Conservation (phyloP, 1,140 invertebrate species). For the Lordiphosa mommai region DNA sequence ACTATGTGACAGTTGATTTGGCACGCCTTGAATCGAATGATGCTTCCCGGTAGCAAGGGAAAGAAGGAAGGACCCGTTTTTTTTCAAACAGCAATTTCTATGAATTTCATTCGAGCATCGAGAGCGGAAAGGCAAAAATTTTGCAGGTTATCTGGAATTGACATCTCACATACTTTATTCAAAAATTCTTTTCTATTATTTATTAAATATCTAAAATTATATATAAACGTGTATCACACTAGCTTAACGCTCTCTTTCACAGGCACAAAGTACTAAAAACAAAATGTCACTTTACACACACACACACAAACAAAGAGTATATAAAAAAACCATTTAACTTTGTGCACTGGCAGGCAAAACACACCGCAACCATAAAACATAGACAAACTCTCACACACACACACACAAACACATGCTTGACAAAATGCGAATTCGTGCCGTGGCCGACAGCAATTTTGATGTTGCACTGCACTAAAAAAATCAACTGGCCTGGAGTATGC, state of each 20-base stretch:
- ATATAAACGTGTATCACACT: too few species aligned
- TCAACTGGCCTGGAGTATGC: not conserved
- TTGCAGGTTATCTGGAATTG: too few species aligned
- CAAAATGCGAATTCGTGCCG: slow-evolving; percentile 23
- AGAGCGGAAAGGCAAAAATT: too few species aligned
- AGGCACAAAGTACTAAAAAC: slow-evolving; percentile 11
- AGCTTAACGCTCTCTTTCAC: not conserved
- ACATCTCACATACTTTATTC: too few species aligned
- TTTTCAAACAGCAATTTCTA: too few species aligned
- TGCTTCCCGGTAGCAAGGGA: not conserved
- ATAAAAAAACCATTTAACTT: slow-evolving; percentile 49
- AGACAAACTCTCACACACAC: slow-evolving; percentile 6
- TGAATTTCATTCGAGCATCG: too few species aligned
- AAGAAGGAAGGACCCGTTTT: not conserved
- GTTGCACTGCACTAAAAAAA: not conserved
- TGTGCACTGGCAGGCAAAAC: slow-evolving; percentile 33
- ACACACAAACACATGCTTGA: slow-evolving; percentile 6
- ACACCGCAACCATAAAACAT: slow-evolving; percentile 17
- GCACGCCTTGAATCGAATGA: slow-evolving; percentile 17
- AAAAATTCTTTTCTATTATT: too few species aligned
- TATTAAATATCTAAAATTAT: too few species aligned
- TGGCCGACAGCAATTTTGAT: slow-evolving; percentile 21
- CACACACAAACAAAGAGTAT: not conserved
- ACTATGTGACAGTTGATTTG: slow-evolving; percentile 64
- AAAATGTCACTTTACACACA: slow-evolving; percentile 13